phyloP scores from a whole-genome alignment of 2,888 invertebrate genomes.

The Leucophenga maculata region DNA sequence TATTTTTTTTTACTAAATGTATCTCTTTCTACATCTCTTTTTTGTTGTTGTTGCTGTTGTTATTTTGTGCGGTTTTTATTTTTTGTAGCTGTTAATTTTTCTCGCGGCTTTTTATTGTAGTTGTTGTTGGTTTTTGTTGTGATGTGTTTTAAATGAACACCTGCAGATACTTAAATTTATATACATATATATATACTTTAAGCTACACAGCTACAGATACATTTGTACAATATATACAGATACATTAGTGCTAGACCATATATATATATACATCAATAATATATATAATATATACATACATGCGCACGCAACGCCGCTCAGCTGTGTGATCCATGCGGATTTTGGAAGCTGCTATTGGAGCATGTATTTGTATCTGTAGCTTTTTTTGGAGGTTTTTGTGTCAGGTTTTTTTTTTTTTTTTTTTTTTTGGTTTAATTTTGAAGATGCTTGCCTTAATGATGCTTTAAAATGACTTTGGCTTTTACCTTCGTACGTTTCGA shows the following conservation, averaged over 20 bases:
- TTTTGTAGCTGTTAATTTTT: slow-evolving; percentile 34
- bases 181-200: neutral
- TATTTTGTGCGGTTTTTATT: slow-evolving; percentile 34
- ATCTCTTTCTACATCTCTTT: slow-evolving; percentile 28
- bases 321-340: neutral
- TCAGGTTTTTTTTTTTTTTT: slow-evolving; percentile 12
- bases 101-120: slow-evolving; percentile 57
- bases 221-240: neutral
- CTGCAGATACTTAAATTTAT: slow-evolving; percentile 73
- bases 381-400: no score
- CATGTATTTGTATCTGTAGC: no score
- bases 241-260: neutral
- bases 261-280: neutral
- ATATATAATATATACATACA: neutral
- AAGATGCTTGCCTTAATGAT: neutral
- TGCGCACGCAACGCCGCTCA: neutral
- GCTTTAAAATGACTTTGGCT: slow-evolving; percentile 17
- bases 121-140: slow-evolving; percentile 38
- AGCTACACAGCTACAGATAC: slow-evolving; percentile 9
- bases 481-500: neutral
- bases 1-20: slow-evolving; percentile 23
- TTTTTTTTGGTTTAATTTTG: slow-evolving; percentile 8
- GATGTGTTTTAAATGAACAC: slow-evolving; percentile 71
- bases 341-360: neutral
- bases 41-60: slow-evolving; percentile 44